These are phyloP conservation scores for Limnothrissa miodon DNA, from an alignment of 2,113 vertebrate genomes.

Conservation along the genomic window DNA sequence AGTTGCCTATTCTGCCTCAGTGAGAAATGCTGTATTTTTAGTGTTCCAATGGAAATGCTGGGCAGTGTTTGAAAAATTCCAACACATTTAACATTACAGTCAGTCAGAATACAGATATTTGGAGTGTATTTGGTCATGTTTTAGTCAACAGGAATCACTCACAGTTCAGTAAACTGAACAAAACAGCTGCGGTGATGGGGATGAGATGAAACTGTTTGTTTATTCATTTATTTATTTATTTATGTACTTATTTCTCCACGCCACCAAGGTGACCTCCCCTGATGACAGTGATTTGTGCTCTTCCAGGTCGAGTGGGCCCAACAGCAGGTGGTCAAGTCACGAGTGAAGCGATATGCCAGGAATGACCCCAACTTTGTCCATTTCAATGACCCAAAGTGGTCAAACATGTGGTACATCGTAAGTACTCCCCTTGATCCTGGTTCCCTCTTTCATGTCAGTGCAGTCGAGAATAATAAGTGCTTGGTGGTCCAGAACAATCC, in stretches of 20 bases:
- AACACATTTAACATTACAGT: not conserved
- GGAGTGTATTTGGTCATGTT: not conserved
- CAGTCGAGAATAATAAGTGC: not conserved
- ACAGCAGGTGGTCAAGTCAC: constrained; percentile 83
- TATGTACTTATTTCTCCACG: too few species aligned
- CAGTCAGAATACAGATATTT: not conserved
- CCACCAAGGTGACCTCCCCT: constrained; percentile 14
- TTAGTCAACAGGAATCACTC: not conserved
- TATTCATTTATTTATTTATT: not conserved
- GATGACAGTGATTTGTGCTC: constrained; percentile 14
- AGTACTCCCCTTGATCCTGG: constrained; percentile 54
- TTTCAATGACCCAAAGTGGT: constrained; percentile 91
- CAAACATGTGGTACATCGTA: constrained; percentile 96
- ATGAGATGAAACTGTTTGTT: not conserved
- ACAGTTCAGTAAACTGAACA: not conserved
- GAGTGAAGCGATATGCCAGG: constrained; percentile 78
- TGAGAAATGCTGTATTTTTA: not conserved
- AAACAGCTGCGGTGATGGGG: not conserved
- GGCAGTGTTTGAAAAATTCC: not conserved
- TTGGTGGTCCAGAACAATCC: not conserved
- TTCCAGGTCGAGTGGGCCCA: constrained; percentile 85
- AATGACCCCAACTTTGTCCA: constrained; percentile 64
- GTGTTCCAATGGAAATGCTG: not conserved
- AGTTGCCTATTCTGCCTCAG: not conserved
- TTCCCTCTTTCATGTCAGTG: not conserved